Base-by-base conservation (phyloP, 2,113 vertebrate genomes). In the Cololabis saira region DNA sequence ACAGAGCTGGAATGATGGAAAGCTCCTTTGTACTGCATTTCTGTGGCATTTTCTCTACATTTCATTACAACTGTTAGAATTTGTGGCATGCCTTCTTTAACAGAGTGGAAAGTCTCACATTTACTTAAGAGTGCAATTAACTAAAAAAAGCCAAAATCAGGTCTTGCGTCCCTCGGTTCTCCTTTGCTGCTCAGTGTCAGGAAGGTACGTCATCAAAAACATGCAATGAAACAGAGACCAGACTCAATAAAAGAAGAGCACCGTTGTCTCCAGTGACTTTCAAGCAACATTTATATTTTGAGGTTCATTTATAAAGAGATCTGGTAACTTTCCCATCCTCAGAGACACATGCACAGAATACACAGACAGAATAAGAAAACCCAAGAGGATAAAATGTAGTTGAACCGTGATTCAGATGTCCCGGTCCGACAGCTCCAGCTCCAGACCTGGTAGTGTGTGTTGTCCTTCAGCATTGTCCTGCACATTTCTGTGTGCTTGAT, bases 271-370 rank as follows among this genome's bases (percentile, higher is more conserved):
- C 9, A 54, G 41, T 21, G 21, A 40, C 63, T 71, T 69, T 75
- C 61, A 76, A 63, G 55, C 68, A 68, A 80, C 55, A 54, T 71
- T 83, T 76, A 78, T 80, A 64, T 70, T 60, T 63, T 60, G 48
- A 41, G 61, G 51, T 76, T 21, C 63, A 73, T 65, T 57, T 60
- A 75, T 63, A 81, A 83, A 71, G 80, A 81, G 27, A 67, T 75
- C 19, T 45, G 61, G n/a, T 63, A 59, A 67, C 50, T 67, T 64
- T 61, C 21, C 73, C 50, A 49, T 40, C 37, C 27, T 65, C 60
- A 53, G 44, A 40, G 63, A 81, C 83, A 78, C 80, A 80, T 84
- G 74, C 87, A 87, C 67, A 81, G 59, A 70, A 65, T 64, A 71
- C 51, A 80, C 52, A 63, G 55, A 71, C 41, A 41, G 24, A 69